Conservation (phyloP, 2,797 vertebrate genomes). For the Allobates femoralis region DNA sequence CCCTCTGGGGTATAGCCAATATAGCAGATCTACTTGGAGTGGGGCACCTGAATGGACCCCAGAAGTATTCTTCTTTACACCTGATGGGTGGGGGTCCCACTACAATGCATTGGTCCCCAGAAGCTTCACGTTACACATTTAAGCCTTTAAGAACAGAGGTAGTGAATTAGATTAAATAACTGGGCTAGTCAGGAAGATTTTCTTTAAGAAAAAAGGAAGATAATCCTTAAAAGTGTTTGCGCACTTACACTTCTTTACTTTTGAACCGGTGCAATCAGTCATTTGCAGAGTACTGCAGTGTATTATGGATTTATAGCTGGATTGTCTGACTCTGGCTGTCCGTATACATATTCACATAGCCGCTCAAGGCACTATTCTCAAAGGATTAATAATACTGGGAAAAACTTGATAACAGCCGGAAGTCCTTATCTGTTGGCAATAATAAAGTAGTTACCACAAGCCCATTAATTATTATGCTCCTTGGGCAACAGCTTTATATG, state of each 20-base stretch:
- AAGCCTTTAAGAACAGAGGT: neutral
- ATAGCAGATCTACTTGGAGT: neutral
- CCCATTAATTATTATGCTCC: constrained; percentile 57
- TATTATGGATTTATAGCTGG: constrained; percentile 2
- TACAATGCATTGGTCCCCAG: neutral
- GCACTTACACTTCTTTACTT: neutral
- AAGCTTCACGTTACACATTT: neutral
- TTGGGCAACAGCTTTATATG: constrained; percentile 49
- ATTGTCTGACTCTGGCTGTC: neutral
- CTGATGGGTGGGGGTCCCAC: neutral
- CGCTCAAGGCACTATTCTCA: constrained; percentile 47
- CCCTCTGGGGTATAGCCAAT: neutral
- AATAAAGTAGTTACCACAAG: constrained; percentile 54
- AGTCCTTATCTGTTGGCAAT: constrained; percentile 57
- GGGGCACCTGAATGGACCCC: too few species aligned
- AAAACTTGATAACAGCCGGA: constrained; percentile 56
- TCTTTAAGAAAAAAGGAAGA: neutral
- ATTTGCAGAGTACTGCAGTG: neutral
- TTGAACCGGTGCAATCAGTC: neutral
- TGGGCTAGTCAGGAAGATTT: too few species aligned
- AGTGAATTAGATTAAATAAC: neutral
- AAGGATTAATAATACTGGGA: constrained; percentile 48
- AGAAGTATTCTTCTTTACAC: neutral
- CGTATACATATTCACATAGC: constrained; percentile 32
- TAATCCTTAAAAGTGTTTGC: neutral